Evolutionary conservation across 2,888 invertebrate genomes (phyloP), one percentile per base, ranked within the genome.

Genomic region (Yponomeuta plumbellus): DNA sequence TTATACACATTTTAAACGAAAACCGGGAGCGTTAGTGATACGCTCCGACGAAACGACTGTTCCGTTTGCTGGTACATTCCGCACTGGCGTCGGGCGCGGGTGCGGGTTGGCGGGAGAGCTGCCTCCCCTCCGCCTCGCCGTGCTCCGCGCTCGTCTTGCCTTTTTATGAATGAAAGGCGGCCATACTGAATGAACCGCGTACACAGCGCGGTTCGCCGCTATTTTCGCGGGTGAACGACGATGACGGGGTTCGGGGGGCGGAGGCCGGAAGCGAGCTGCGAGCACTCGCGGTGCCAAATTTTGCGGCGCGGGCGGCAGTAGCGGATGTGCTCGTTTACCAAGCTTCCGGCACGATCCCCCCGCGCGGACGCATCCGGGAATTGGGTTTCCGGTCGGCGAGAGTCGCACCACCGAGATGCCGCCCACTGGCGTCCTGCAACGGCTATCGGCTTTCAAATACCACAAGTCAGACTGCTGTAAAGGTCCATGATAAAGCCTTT

Each of bases 81-180:
- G 89, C 89, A 92, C 90, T 90, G 91, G 87, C 88, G 88, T 85
- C 88, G 87, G 86, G 80, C 77, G 86, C 85, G 84, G 84, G 86
- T 77, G 88, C 86, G 88, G 88, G 87, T 79, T 80, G 87, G 87
- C 85, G 85, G 88, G 86, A 83, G 91, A 82, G 86, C 83, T 81
- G 83, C 80, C 79, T 86, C 81, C 85, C 88, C 92, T 88, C 88
- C 89, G 87, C 90, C 79, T 86, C 78, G 76, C 78, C 79, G 81
- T 86, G 81, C 80, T 75, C 85, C 83, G 79, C 83, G 87, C 81
- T 83, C 85, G 83, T 89, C 85, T 85, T 88, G 92, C 92, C 92
- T 93, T 93, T 93, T 93, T 93, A 93, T 94, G 93, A 94, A 94
- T 94, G 93, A 93, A 92, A 92, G 93, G 93, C 93, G 92, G 93